These are phyloP conservation scores for Parotocinclus haroldoi DNA, from an alignment of 2,797 vertebrate species.

Conservation along the genomic window DNA sequence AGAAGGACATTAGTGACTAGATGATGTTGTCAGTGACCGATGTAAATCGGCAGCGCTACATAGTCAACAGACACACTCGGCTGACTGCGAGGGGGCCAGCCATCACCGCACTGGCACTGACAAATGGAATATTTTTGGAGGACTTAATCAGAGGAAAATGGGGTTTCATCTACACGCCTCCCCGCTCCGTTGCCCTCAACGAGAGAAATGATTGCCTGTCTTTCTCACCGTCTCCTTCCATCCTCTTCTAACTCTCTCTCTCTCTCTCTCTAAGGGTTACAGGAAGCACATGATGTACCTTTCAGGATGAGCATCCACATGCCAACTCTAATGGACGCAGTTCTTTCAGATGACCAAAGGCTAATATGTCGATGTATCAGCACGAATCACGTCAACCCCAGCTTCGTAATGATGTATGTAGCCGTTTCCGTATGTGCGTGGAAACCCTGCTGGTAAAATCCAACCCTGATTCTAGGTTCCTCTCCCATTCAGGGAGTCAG, in stretches of 20 bases:
- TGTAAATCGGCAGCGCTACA: constrained; percentile 90
- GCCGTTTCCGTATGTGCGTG: too few relatives aligned
- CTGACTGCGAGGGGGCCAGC: constrained; percentile 73
- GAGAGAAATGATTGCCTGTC: constrained; percentile 84
- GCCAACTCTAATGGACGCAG: constrained; percentile 39
- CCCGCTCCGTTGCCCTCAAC: constrained; percentile 81
- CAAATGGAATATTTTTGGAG: constrained; percentile 94
- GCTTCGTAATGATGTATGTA: background rate
- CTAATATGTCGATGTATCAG: background rate
- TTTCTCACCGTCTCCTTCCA: constrained; percentile 60
- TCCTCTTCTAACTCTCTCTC: constrained; percentile 52
- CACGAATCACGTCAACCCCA: background rate
- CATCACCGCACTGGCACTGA: constrained; percentile 86
- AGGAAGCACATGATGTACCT: constrained; percentile 44
- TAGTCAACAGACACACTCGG: constrained; percentile 89
- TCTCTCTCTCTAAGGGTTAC: constrained; percentile 51
- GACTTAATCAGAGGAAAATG: constrained; percentile 96
- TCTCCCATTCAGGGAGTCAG: too few relatives aligned
- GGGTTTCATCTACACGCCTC: constrained; percentile 88
- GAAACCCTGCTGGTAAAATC: too few relatives aligned
- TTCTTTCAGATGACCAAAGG: constrained; percentile 36
- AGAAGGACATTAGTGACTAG: constrained; percentile 78
- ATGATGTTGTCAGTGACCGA: constrained; percentile 80
- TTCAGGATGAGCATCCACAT: constrained; percentile 48
- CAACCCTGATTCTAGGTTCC: too few relatives aligned